A percentile compares a stretch with the other conserved stretches of the same genome.
Evolutionary conservation across 1,140 invertebrate species (phyloP).

Genomic region (Bombus turneri): DNA sequence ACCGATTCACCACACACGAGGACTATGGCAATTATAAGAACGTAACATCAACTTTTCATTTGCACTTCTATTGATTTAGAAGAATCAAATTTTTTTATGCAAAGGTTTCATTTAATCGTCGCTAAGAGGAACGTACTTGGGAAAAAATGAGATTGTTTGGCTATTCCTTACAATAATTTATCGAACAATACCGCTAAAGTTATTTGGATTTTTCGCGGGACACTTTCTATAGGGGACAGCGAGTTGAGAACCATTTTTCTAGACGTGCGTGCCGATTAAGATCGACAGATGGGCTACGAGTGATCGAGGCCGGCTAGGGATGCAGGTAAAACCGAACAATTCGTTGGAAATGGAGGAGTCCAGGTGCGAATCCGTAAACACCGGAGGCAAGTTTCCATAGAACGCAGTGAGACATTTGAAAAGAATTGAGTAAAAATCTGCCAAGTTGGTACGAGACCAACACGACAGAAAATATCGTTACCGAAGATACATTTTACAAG

Average conservation of each 20-base stretch:
- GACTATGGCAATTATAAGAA: neutral
- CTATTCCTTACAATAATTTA: too few species aligned
- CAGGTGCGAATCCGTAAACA: conserved; percentile 13
- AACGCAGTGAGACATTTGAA: neutral
- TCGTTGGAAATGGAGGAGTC: neutral
- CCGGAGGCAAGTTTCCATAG: neutral
- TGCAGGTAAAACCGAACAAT: conserved; percentile 20
- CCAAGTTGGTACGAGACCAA: conserved; percentile 49
- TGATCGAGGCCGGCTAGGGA: neutral
- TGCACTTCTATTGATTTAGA: neutral
- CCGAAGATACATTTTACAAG: conserved; percentile 1
- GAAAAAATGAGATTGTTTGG: too few species aligned
- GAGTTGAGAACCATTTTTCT: conserved; percentile 15
- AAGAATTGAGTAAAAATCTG: neutral
- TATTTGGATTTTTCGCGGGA: neutral
- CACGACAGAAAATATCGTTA: conserved; percentile 20
- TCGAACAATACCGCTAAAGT: too few species aligned
- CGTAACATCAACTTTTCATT: neutral
- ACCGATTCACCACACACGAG: neutral
- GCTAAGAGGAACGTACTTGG: too few species aligned
- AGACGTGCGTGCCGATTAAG: neutral
- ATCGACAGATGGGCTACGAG: conserved; percentile 27
- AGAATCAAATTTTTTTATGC: neutral
- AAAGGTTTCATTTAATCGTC: too few species aligned
- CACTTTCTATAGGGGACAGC: neutral